Percentiles rank a stretch among this genome's conserved stretches.
phyloP scores from a whole-genome alignment of 2,113 vertebrate genomes.

The Chaetops frenatus region DNA sequence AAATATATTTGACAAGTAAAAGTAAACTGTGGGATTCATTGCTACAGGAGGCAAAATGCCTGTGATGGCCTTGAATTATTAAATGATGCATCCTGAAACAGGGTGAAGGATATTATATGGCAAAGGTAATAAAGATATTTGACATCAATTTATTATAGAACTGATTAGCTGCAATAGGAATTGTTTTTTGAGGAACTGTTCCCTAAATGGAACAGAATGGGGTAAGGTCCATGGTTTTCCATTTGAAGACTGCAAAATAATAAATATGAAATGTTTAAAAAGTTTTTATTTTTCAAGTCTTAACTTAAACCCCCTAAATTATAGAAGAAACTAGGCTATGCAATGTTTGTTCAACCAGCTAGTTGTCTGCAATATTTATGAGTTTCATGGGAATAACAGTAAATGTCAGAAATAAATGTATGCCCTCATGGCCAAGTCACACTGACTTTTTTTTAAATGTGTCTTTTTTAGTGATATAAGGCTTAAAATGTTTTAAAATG shows the following conservation, averaged over 20 bases:
- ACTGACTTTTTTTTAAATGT: neutral
- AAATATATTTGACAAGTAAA: neutral
- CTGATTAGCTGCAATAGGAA: rapidly evolving
- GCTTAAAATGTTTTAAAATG: neutral
- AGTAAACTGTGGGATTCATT: neutral
- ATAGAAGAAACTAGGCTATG: neutral
- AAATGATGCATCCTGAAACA: neutral
- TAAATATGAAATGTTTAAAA: neutral
- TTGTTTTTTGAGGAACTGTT: neutral
- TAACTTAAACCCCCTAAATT: neutral
- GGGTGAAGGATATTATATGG: neutral
- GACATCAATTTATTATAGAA: neutral
- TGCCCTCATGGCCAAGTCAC: neutral
- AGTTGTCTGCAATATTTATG: neutral
- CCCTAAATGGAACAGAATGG: neutral
- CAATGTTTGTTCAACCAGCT: neutral
- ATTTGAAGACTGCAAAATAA: neutral
- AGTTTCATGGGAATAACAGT: neutral
- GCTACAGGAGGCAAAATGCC: neutral
- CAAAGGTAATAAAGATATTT: neutral
- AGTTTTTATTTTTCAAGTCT: neutral
- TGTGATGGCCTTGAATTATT: neutral
- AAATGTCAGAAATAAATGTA: neutral
- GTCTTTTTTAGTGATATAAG: neutral
- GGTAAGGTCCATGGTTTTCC: neutral